Base-by-base conservation (phyloP, 2,888 invertebrate genomes). In the Vannuccia rotundouncinata region DNA sequence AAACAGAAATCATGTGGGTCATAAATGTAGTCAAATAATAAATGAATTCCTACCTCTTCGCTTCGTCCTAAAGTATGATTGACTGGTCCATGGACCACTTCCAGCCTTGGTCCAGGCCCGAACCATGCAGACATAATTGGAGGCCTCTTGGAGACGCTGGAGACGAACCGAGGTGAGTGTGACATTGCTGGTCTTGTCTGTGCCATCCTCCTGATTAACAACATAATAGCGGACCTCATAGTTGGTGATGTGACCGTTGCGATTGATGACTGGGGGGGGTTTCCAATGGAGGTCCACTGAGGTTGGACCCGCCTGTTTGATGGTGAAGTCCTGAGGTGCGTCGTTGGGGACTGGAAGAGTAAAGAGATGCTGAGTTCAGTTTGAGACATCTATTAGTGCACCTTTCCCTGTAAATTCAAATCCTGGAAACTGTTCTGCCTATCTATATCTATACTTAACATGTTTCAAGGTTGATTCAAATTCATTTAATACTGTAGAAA, bases 201-300 rank as follows among this genome's bases (percentile, higher is more conserved):
- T 45, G 10, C 17, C 10, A 17, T 45, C 45, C 45, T 45, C 10
- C 45, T 45, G 45, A 17, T 45, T 5, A 17, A 45, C 10, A 5
- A 45, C 45, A 17, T 45, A 84, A 86, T 95, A 96, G 83, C 94
- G 93, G 0, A 95, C 92, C 87, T 95, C 94, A 87, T 95, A 99
- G 85, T 93, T 92, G 81, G 92, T 92, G 81, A 99, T 95, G 86
- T 94, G 92, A 0, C 99, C 99, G 87, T 99, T 98, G 78, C 96
- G 91, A 83, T 95, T 92, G 83, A 94, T 93, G 82, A 93, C 45
- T 5, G 45, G 45, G 45, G 45, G 45, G 10, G 45, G 45, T 17
- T 45, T 5, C 45, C 45, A 45, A 17, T 45, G 45, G 45, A 45
- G 45, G 10, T 45, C 45, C 10, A 45, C 45, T 45, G 45, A 45